phyloP scores from a whole-genome alignment of 2,113 vertebrate species.

The Odontesthes bonariensis region DNA sequence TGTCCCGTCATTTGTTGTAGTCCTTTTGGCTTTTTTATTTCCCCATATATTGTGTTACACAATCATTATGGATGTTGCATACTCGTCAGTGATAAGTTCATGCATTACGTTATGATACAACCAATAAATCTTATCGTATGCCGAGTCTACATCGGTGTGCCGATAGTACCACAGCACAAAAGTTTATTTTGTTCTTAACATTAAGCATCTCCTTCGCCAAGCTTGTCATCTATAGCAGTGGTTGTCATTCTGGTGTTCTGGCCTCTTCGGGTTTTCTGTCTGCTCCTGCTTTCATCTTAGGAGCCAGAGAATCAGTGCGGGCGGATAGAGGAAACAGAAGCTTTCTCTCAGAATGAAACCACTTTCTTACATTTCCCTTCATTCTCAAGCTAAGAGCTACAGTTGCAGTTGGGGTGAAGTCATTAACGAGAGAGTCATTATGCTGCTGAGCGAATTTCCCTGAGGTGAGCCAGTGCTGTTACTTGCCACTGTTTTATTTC shows the following conservation, averaged over 20 bases:
- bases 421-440: slow-evolving; percentile 52
- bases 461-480: slow-evolving; percentile 6
- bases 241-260: slow-evolving; percentile 12
- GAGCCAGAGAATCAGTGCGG: neutral
- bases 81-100: too few species aligned
- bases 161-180: slow-evolving; percentile 14
- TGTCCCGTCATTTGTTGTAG: too few species aligned
- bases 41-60: neutral
- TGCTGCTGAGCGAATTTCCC: slow-evolving; percentile 27
- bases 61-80: neutral
- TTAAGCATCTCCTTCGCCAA: slow-evolving; percentile 45
- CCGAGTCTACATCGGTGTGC: neutral
- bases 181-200: slow-evolving; percentile 38
- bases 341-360: slow-evolving; percentile 36
- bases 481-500: slow-evolving; percentile 20
- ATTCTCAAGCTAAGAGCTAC: slow-evolving; percentile 23
- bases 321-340: slow-evolving; percentile 13
- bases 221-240: slow-evolving; percentile 16
- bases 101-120: too few species aligned
- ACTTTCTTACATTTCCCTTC: slow-evolving; percentile 48
- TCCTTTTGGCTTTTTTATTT: too few species aligned
- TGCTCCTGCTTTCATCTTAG: slow-evolving; percentile 65
- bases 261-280: slow-evolving; percentile 55
- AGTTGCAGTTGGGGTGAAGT: slow-evolving; percentile 37
- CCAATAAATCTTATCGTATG: slow-evolving; percentile 4